Base-by-base conservation (phyloP, 2,113 vertebrate species). In the Thamnaconus septentrionalis region DNA sequence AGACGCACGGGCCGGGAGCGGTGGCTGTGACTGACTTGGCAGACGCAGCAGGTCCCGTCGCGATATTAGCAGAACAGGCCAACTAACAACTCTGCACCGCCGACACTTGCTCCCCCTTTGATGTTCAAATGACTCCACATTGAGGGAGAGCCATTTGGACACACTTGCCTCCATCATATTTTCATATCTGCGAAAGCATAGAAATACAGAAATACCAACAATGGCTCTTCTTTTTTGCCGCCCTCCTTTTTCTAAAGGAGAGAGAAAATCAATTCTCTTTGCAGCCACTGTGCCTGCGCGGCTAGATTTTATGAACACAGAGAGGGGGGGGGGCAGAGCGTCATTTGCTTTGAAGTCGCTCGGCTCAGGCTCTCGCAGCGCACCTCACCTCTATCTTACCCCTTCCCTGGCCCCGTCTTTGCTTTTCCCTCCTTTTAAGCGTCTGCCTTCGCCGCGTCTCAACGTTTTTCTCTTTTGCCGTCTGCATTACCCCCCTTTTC, bases 281-380 rank as follows among this genome's bases (percentile, higher is more conserved):
- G 7, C 47, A 41, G 12, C 54, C 4, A 4, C 41, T 56, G 42
- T 59, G 42, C 56, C 1, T 64, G n/a, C 62, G 44, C 56, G 53
- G 73, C 66, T 56, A 47, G 11, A 18, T 53, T 59, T 10, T 57
- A 49, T 55, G 56, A 45, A 73, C 18, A 31, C 18, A 31, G 18
- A 31, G 18, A 31, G 18, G 18, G 18, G 2, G 18, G 2, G 18
- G 18, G 18, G 52, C 31, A 57, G 53, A 58, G 51, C 59, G 57
- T 54, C 12, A 31, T 68, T 64, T 69, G 4, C 71, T 77, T 70
- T 75, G 51, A 76, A 67, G 57, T 71, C 64, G 51, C 45, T 59
- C 60, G 56, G 68, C 71, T 63, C 50, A 47, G 51, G 44, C 48
- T 56, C 62, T 53, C 69, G 66, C 65, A 7, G n/a, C n/a, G 31